Evolutionary conservation across 2,797 vertebrate genomes (phyloP).

Genomic region (Thripadectes ignobilis): DNA sequence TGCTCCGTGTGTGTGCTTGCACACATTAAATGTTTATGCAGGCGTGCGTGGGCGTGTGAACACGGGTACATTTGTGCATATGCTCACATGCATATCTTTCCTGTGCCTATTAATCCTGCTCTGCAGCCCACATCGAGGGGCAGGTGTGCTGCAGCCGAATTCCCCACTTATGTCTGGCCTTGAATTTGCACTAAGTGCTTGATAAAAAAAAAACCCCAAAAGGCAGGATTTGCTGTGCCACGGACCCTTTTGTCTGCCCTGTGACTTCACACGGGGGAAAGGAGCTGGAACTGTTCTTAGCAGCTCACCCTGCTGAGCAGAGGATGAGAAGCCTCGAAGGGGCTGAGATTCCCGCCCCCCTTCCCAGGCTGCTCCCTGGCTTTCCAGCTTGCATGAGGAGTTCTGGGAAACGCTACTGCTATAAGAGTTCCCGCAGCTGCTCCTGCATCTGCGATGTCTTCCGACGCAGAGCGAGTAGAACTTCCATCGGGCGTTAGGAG

Average conservation of each 20-base stretch:
- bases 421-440: neutral
- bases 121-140: neutral
- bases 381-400: neutral
- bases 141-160: neutral
- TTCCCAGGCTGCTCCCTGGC: neutral
- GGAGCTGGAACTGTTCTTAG: neutral
- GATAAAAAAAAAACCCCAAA: neutral
- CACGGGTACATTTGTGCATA: neutral
- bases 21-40: conserved; percentile 19
- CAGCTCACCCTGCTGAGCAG: neutral
- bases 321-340: neutral
- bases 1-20: neutral
- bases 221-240: neutral
- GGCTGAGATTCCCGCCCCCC: neutral
- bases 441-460: neutral
- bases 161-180: neutral
- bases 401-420: neutral
- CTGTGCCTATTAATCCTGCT: neutral
- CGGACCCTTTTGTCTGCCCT: neutral
- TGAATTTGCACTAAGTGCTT: neutral
- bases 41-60: conserved; percentile 12
- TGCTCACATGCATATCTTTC: neutral
- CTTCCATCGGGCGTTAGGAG: conserved; percentile 43
- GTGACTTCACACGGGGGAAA: neutral
- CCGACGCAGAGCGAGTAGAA: neutral